Base-by-base conservation (phyloP, 1,140 invertebrate species). In the Drosophila ironensis region DNA sequence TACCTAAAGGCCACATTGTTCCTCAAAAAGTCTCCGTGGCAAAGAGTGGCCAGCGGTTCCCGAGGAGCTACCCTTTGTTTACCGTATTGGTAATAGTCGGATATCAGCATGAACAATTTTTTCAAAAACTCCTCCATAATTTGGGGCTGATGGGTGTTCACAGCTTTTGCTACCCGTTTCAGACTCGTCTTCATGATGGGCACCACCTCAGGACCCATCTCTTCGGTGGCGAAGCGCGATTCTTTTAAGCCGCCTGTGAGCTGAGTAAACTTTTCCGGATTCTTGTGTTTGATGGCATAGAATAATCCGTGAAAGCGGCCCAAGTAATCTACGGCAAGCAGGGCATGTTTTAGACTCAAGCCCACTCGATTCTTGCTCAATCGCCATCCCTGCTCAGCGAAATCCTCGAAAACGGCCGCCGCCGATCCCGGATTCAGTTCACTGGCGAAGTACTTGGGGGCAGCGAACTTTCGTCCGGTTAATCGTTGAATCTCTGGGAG, bases 1-100 rank as follows among this genome's bases (percentile, higher is more conserved):
- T 88, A 84, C 35, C 61, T 86, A 30, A 72, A 90, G 3, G 89
- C 89, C 9, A 90, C 68, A 56, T 90, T 90, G 25, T 90, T 90
- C n/a, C 89, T 38, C 22, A 90, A 19, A 61, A 72, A 90, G 19
- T 90, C 89, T 0, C 88, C 88, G 14, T 90, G 89, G 19, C 88
- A 90, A 3, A 90, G 63, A 0, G 66, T 87, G n/a, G 76, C 61
- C 4, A 82, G 37, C 0, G 89, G 88, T 25, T 90, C 88, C 9
- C 52, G 46, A 0, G 88, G 86, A 2, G 63, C 46, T 4, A 89
- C 71, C 1, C 60, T 30, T 27, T 88, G 51, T 0, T 48, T 56
- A 0, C 76, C 75, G 45, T 77, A 88, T 0, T n/a, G 9, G 0
- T 19, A 1, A 6, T 48, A 67, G 17, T 77, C 60, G n/a, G 12